Percentiles rank a stretch among this genome's conserved stretches.
Evolutionary conservation across 1,140 invertebrate species (phyloP).

Genomic region (Pseudomyrmex pallidus): DNA sequence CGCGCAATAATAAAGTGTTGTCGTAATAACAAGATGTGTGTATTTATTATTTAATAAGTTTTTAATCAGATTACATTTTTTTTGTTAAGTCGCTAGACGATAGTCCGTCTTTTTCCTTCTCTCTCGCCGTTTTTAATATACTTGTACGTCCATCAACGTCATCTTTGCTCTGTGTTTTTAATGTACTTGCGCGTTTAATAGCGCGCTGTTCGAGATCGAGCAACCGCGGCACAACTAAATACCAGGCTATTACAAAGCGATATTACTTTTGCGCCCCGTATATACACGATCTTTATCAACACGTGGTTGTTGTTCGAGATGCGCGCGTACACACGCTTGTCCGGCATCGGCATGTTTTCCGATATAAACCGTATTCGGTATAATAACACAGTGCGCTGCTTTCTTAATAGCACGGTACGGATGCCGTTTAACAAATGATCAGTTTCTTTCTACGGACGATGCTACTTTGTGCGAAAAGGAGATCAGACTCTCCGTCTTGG

Average conservation of each 20-base stretch:
- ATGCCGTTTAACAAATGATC: conserved; percentile 55
- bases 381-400: conserved; percentile 53
- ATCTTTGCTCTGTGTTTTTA: too few species aligned
- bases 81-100: too few species aligned
- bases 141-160: too few species aligned
- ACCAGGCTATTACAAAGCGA: conserved; percentile 12
- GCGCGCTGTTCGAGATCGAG: too few species aligned
- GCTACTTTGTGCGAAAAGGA: conserved; percentile 43
- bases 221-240: neutral
- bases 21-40: conserved; percentile 27
- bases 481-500: conserved; percentile 27
- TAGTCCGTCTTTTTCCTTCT: too few species aligned
- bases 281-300: conserved; percentile 43
- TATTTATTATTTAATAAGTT: too few species aligned
- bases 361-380: conserved; percentile 36
- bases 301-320: conserved; percentile 39
- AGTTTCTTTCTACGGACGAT: conserved; percentile 47
- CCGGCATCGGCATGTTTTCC: conserved; percentile 15
- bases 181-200: too few species aligned
- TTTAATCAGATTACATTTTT: too few species aligned
- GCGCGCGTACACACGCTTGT: neutral
- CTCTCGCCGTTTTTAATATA: too few species aligned
- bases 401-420: conserved; percentile 46
- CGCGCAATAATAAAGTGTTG: neutral
- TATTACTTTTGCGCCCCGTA: conserved; percentile 41